These are phyloP conservation scores for Ectobius pallidus DNA, from an alignment of 2,888 invertebrate genomes.

Conservation along the genomic window DNA sequence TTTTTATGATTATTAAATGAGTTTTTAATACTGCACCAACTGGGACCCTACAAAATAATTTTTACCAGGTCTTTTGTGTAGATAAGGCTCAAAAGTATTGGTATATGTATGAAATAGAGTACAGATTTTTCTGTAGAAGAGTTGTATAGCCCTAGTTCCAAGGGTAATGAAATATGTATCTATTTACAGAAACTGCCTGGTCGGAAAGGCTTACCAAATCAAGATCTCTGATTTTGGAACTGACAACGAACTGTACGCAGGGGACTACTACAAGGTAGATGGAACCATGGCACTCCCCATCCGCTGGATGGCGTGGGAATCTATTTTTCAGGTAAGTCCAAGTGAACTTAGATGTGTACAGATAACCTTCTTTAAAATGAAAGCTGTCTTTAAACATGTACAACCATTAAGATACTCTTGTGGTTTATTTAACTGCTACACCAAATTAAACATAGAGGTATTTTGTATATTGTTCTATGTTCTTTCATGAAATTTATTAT, in stretches of 20 bases:
- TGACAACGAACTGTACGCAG: constrained; percentile 77
- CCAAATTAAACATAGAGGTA: neutral
- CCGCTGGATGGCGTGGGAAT: constrained; percentile 92
- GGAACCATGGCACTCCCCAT: constrained; percentile 80
- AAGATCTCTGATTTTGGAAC: constrained; percentile 88
- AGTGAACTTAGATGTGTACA: neutral
- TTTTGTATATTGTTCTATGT: too few relatives aligned
- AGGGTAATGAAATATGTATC: too few relatives aligned
- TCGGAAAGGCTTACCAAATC: constrained; percentile 80
- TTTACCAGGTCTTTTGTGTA: too few relatives aligned
- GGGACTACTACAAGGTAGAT: constrained; percentile 83
- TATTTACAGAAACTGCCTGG: constrained; percentile 76
- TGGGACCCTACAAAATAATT: too few relatives aligned
- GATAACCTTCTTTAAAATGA: too few relatives aligned
- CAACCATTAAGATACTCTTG: neutral
- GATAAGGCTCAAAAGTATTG: too few relatives aligned
- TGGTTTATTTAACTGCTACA: neutral
- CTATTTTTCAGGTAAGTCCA: constrained; percentile 65
- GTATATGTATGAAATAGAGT: too few relatives aligned
- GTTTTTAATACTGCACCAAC: too few relatives aligned
- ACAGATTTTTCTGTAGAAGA: too few relatives aligned
- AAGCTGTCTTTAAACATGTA: neutral
- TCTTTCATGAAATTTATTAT: too few relatives aligned
- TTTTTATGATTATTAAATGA: too few relatives aligned
- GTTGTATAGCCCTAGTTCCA: too few relatives aligned